These are phyloP conservation scores for Oophaga pumilio DNA, from an alignment of 2,113 vertebrate species.

Conservation along the genomic window DNA sequence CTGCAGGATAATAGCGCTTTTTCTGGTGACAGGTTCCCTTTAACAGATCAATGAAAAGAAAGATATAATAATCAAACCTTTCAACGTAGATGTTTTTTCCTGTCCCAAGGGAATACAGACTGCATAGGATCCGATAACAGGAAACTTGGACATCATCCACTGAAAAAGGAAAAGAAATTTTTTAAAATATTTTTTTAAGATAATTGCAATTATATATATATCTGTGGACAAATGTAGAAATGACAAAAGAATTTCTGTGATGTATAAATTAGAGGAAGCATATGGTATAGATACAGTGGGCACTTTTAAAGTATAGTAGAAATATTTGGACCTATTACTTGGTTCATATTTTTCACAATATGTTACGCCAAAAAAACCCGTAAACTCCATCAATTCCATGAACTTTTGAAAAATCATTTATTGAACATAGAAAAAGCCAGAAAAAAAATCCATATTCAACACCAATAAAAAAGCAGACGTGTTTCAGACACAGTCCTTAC, in stretches of 20 bases:
- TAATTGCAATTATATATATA: background rate
- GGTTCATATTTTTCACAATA: too few species aligned
- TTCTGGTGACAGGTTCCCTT: too few species aligned
- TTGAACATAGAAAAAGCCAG: too few species aligned
- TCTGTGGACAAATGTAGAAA: background rate
- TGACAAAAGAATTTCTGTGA: background rate
- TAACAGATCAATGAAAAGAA: background rate
- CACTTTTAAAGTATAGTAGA: background rate
- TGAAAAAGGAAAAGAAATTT: slow-evolving; percentile 63
- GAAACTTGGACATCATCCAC: slow-evolving; percentile 96
- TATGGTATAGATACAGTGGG: background rate
- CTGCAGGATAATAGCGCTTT: too few species aligned
- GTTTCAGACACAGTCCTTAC: too few species aligned
- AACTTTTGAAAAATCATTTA: too few species aligned
- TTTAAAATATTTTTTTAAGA: background rate
- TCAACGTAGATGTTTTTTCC: slow-evolving; percentile 99
- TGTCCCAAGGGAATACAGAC: slow-evolving; percentile 93
- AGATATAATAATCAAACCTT: slow-evolving; percentile 75
- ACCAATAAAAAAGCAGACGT: too few species aligned
- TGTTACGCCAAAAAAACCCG: too few species aligned
- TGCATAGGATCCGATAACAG: slow-evolving; percentile 93
- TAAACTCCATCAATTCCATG: too few species aligned
- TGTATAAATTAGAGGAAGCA: background rate
- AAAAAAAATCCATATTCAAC: too few species aligned
- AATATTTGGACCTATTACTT: too few species aligned